Percentiles rank a stretch among this genome's conserved stretches.
phyloP scores from a whole-genome alignment of 1,140 invertebrate species.

The Samia ricini region DNA sequence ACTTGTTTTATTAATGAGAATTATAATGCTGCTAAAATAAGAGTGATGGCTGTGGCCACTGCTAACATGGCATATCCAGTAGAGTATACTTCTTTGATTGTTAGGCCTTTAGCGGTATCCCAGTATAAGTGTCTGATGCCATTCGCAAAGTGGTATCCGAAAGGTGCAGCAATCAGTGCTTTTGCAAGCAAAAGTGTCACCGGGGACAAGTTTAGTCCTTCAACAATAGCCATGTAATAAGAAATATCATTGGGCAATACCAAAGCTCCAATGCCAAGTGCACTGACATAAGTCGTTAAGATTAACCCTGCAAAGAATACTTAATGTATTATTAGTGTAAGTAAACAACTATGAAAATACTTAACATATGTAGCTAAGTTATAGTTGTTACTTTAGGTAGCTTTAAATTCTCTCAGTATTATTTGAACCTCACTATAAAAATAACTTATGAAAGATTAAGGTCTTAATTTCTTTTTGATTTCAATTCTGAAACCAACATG shows the following conservation, averaged over 20 bases:
- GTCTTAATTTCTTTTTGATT: too few species aligned
- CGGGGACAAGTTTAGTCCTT: slow-evolving; percentile 76
- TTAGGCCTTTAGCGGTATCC: slow-evolving; percentile 84
- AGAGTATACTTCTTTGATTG: slow-evolving; percentile 84
- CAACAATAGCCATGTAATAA: slow-evolving; percentile 78
- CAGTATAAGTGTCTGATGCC: slow-evolving; percentile 86
- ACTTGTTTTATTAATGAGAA: slow-evolving; percentile 27
- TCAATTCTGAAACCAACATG: too few species aligned
- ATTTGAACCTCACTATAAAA: too few species aligned
- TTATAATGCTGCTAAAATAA: slow-evolving; percentile 66
- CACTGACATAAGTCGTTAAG: slow-evolving; percentile 76
- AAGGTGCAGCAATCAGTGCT: slow-evolving; percentile 80
- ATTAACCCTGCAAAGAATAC: slow-evolving; percentile 65
- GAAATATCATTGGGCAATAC: slow-evolving; percentile 78
- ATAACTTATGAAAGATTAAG: too few species aligned
- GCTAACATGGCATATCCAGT: slow-evolving; percentile 83
- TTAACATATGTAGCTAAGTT: too few species aligned
- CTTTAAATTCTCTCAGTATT: too few species aligned
- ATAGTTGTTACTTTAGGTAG: too few species aligned
- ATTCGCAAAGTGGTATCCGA: slow-evolving; percentile 83
- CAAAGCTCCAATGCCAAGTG: slow-evolving; percentile 76
- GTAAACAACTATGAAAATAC: too few species aligned
- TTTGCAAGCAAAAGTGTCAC: slow-evolving; percentile 76
- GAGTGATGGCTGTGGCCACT: slow-evolving; percentile 55
- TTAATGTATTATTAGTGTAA: background rate